Percentiles rank a stretch among this genome's conserved stretches.
Evolutionary conservation across 2,888 invertebrate genomes (phyloP).

Genomic region (Apamea epomidion): DNA sequence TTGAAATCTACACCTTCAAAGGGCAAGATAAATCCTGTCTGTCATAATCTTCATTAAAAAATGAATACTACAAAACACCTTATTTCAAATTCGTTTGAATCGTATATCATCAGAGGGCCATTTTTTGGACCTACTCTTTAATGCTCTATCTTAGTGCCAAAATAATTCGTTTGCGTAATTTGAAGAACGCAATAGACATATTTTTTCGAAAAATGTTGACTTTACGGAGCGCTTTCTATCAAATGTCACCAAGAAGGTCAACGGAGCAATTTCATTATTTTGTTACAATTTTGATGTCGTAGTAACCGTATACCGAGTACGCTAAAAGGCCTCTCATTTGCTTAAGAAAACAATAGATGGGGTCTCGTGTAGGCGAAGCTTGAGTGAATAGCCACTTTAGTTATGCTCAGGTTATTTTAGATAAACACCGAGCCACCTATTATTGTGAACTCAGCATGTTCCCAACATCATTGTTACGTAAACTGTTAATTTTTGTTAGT

Average conservation of each 20-base stretch:
- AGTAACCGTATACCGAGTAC: slow-evolving; percentile 17
- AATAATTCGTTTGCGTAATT: neutral
- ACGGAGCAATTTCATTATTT: slow-evolving; percentile 31
- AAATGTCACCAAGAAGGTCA: slow-evolving; percentile 17
- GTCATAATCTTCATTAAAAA: slow-evolving; percentile 28
- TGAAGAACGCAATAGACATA: neutral
- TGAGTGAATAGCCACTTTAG: slow-evolving; percentile 63
- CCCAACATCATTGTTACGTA: slow-evolving; percentile 42
- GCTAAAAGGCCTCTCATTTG: slow-evolving; percentile 65
- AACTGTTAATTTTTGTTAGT: slow-evolving; percentile 54
- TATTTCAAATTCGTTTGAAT: slow-evolving; percentile 13
- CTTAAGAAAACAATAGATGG: slow-evolving; percentile 64
- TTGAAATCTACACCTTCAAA: slow-evolving; percentile 28
- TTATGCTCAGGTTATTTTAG: slow-evolving; percentile 60
- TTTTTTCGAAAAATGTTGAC: neutral
- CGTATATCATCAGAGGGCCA: neutral
- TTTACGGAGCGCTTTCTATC: slow-evolving; percentile 6
- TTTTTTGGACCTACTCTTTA: slow-evolving; percentile 4
- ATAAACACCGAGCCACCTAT: slow-evolving; percentile 54
- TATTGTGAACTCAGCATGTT: slow-evolving; percentile 53
- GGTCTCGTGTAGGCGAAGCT: slow-evolving; percentile 56
- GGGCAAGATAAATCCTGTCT: slow-evolving; percentile 20
- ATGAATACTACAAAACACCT: slow-evolving; percentile 4
- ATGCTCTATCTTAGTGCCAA: neutral
- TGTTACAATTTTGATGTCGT: slow-evolving; percentile 42